Evolutionary conservation across 2,888 invertebrate genomes (phyloP), one percentile per base, ranked within the genome.

Genomic region (Limnephilus auricula): DNA sequence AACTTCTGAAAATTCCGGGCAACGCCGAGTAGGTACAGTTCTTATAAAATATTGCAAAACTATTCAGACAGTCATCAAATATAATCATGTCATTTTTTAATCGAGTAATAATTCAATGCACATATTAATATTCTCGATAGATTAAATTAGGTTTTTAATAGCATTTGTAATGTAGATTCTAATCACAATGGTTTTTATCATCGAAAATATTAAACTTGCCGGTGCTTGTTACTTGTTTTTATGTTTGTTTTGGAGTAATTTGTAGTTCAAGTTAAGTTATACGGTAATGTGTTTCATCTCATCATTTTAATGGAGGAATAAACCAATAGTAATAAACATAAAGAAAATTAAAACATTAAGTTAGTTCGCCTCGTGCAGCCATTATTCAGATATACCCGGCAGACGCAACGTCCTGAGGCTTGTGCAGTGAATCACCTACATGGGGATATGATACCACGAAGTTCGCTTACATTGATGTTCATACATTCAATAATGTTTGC

Each of bases 381-480:
- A 65, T 88, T 32, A 88, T 34, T 88, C 88, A 79, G 45, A 79
- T 80, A 80, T 89, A 32, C 32, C 37, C 37, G 30, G 37, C 40
- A 79, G 34, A 88, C 30, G 32, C 25, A 89, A 45, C 34, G 10
- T 31, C 45, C 40, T 80, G 83, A 1, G 32, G 83, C 50, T 65
- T 31, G n/a, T 13, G 89, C 34, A 83, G 83, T 65, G 34, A 50
- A 82, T 89, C 89, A 89, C 89, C 32, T 50, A 65, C 85, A 25
- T 0, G n/a, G 65, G 9, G 25, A 25, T n/a, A 65, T n/a, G 65
- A 65, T 65, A 65, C 65, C 65, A 65, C 9, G 65, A 65, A 25
- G n/a, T 65, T n/a, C 65, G 65, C 65, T 65, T n/a, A 6, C 25
- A 65, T 65, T 65, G 9, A 25, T 10, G 12, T 40, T 12, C 1